Conservation (phyloP, 2,797 vertebrate species). For the Myotis planiceps region DNA sequence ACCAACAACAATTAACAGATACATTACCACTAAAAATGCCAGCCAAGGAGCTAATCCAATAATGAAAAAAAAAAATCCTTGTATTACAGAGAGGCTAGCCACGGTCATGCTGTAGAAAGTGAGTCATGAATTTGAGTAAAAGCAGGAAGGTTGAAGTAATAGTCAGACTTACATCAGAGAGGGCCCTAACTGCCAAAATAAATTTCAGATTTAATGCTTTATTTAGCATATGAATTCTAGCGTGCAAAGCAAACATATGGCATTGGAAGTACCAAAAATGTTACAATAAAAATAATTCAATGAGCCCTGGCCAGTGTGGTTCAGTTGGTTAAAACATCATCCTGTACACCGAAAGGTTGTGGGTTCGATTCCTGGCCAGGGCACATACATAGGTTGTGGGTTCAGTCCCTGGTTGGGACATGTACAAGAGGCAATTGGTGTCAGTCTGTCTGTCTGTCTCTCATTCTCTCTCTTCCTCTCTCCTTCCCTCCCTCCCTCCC, state of each 20-base stretch:
- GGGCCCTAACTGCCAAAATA: background rate
- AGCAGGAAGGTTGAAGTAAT: background rate
- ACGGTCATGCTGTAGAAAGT: background rate
- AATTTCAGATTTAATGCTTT: background rate
- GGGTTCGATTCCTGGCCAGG: background rate
- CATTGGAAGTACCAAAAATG: background rate
- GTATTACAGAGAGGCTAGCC: background rate
- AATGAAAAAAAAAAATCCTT: constrained; percentile 40
- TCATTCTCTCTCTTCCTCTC: background rate
- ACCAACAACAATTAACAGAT: constrained; percentile 71
- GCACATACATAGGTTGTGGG: background rate
- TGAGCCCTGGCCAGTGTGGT: background rate
- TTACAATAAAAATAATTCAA: background rate
- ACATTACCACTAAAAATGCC: constrained; percentile 40
- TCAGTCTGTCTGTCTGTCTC: background rate
- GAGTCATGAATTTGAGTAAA: background rate
- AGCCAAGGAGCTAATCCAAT: constrained; percentile 37
- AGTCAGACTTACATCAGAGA: background rate
- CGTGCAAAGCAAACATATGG: background rate
- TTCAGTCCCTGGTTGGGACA: background rate
- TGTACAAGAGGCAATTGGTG: background rate
- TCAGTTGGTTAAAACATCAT: background rate
- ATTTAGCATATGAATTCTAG: background rate
- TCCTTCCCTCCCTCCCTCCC: background rate
- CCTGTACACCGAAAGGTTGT: background rate